Evolutionary conservation across 1,140 invertebrate genomes (phyloP), one percentile per base, ranked within the genome.

Genomic region (Drepana arcuata): DNA sequence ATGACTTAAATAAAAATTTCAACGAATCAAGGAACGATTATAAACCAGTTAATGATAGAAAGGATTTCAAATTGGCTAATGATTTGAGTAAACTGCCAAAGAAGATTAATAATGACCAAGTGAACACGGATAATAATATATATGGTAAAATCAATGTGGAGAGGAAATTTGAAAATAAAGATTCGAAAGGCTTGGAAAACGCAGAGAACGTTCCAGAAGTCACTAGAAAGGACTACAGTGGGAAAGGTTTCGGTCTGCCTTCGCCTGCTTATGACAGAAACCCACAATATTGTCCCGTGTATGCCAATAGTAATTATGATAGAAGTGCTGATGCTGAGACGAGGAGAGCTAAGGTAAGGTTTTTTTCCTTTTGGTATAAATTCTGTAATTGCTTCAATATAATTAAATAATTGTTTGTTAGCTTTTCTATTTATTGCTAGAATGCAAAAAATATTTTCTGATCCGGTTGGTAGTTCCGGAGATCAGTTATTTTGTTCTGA

Each of bases 251-350:
- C 0, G 50, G 58, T 34, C 23, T 72, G 12, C 54, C 69, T 1
- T 73, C 70, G 2, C 58, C 72, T 0, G 52, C 70, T 0, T 80
- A 57, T 24, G 71, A 80, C 9, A 64, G 70, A 16, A 78, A 68
- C 34, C 75, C 71, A 2, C 71, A 81, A 15, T 81, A 81, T 37
- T 62, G 68, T 0, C 77, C 77, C 0, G 73, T 81, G 1, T 78
- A 78, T 26, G 54, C 54, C 1, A 77, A 70, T 27, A 63, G 50
- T 23, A 46, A 63, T 14, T 69, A 69, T 14, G 73, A 81, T 14
- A 62, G 70, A 13, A 71, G 71, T 41, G 26, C 48, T 16, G 73
- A 81, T 23, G 68, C 77, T 6, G 77, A 81, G 26, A 63, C 16
- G 30, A 71, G 56, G 41, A 60, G 77, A 16, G 58, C 65, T 2